These are phyloP conservation scores for Chaitophorus viminalis DNA, from an alignment of 2,888 invertebrate species.

Conservation along the genomic window DNA sequence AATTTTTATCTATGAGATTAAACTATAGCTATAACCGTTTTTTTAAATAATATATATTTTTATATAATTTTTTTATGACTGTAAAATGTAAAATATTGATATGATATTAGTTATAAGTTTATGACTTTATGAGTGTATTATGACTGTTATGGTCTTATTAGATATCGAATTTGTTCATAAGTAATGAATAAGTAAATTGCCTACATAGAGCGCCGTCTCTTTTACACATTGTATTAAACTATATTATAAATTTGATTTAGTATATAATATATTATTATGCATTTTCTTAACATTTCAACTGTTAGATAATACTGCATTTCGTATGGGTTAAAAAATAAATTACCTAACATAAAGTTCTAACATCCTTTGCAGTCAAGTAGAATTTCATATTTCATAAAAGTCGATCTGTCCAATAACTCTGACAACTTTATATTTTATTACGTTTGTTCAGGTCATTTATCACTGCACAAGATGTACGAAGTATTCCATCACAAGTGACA, in stretches of 20 bases:
- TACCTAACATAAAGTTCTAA: not conserved
- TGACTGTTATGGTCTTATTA: too few species aligned
- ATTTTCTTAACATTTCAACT: not conserved
- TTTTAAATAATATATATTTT: not conserved
- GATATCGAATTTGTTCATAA: not conserved
- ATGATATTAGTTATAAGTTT: not conserved
- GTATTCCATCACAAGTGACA: conserved; percentile 61
- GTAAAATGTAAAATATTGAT: not conserved
- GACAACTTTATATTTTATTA: conserved; percentile 61
- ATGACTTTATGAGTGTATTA: too few species aligned
- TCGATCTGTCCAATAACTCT: conserved; percentile 59
- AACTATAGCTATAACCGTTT: not conserved
- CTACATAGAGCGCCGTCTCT: conserved; percentile 37
- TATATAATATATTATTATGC: not conserved
- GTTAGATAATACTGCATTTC: not conserved
- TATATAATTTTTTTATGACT: not conserved
- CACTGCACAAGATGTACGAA: conserved; percentile 34
- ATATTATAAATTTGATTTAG: not conserved
- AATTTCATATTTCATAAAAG: conserved; percentile 42
- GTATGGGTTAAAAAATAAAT: conserved; percentile 21
- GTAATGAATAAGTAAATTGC: conserved; percentile 31
- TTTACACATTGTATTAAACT: not conserved
- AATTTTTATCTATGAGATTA: not conserved
- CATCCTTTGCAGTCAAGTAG: not conserved
- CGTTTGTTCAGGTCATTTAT: conserved; percentile 53